These are phyloP conservation scores for Leptinotarsa undecemlineata DNA, from an alignment of 1,140 invertebrate species.

Conservation along the genomic window DNA sequence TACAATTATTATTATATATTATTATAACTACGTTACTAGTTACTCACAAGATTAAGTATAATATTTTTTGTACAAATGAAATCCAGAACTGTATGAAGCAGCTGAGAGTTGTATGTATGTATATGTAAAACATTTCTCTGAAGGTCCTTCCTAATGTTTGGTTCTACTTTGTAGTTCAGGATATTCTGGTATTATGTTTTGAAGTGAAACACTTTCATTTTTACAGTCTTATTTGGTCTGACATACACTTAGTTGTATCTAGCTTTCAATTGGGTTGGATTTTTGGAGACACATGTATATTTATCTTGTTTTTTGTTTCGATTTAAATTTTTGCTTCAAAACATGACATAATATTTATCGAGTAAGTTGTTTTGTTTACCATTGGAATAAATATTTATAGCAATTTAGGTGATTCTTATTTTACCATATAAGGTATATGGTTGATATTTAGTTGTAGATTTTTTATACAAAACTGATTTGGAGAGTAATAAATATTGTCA, in stretches of 20 bases:
- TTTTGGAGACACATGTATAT: conserved; percentile 28
- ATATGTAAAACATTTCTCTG: conserved; percentile 20
- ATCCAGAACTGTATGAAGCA: conserved; percentile 22
- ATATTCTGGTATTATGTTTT: no score
- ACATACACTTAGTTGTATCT: not conserved
- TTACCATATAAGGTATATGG: conserved; percentile 35
- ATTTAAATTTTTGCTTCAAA: conserved; percentile 18
- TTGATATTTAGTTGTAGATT: conserved; percentile 40
- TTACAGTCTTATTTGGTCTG: not conserved
- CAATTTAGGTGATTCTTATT: conserved; percentile 20
- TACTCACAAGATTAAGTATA: conserved; percentile 28
- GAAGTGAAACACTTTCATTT: no score
- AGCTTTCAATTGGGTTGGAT: not conserved
- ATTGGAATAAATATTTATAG: conserved; percentile 20
- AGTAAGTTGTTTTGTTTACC: conserved; percentile 25
- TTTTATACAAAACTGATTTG: conserved; percentile 41
- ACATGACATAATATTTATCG: conserved; percentile 13
- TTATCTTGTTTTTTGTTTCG: conserved; percentile 22
- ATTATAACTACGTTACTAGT: conserved; percentile 41
- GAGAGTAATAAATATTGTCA: conserved; percentile 37
- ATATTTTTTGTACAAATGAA: conserved; percentile 33
- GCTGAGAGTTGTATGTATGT: conserved; percentile 25
- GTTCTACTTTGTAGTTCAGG: no score
- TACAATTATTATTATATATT: conserved; percentile 33
- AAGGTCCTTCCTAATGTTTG: conserved; percentile 10